A percentile compares a stretch with the other conserved stretches of the same genome.
These are phyloP conservation scores for Ivindomyrus marchei DNA, from an alignment of 2,113 vertebrate species.

Conservation along the genomic window DNA sequence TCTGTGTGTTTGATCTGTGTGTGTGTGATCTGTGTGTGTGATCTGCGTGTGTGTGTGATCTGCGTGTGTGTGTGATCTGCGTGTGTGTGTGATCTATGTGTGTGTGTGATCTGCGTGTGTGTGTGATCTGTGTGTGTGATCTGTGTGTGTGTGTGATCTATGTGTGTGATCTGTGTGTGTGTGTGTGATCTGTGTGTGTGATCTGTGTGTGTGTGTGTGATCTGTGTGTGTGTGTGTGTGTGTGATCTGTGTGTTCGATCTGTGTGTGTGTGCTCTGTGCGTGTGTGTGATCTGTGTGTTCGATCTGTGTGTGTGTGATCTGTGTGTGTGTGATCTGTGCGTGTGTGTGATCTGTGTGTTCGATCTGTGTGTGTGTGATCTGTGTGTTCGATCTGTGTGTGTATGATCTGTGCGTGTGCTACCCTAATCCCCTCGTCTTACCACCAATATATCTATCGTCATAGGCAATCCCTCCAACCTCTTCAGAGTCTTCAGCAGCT, in stretches of 20 bases:
- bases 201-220: too few species aligned
- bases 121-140: too few species aligned
- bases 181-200: too few species aligned
- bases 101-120: neutral
- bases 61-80: neutral
- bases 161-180: neutral
- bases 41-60: neutral
- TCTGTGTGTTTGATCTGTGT: too few species aligned
- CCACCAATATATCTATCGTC: constrained; percentile 92
- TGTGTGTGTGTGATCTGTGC: neutral
- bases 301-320: too few species aligned
- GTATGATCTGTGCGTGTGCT: neutral
- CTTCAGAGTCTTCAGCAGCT: constrained; percentile 90
- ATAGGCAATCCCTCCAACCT: constrained; percentile 84
- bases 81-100: neutral
- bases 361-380: too few species aligned
- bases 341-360: neutral
- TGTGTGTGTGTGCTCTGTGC: too few species aligned
- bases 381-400: neutral
- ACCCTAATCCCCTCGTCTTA: constrained; percentile 56
- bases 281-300: too few species aligned
- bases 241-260: too few species aligned
- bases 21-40: too few species aligned
- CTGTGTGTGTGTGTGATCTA: too few species aligned
- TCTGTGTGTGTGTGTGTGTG: neutral